Percentiles rank a stretch among this genome's conserved stretches.
Conservation (phyloP, 2,113 vertebrate species). For the Scalopus aquaticus region DNA sequence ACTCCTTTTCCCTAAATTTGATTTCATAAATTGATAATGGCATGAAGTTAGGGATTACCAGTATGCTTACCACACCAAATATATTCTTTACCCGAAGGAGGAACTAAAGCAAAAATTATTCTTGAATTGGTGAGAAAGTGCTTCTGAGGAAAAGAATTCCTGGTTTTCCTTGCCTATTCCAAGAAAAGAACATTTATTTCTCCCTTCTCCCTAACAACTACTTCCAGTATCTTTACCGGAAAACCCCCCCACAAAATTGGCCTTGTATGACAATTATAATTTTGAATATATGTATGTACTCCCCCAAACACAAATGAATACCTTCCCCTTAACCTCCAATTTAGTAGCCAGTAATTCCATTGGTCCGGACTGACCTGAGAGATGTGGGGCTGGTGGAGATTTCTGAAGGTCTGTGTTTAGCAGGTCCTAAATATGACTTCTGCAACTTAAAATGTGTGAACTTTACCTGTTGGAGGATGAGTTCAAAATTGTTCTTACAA, state of each 20-base stretch:
- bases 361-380: neutral
- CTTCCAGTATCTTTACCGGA: neutral
- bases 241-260: neutral
- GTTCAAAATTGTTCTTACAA: neutral
- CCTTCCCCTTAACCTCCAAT: neutral
- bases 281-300: neutral
- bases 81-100: neutral
- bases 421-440: neutral
- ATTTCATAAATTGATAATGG: too few species aligned
- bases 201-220: neutral
- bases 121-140: neutral
- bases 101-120: neutral
- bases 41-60: neutral
- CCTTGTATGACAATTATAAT: neutral
- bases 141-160: neutral
- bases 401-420: neutral
- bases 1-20: too few species aligned
- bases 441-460: neutral
- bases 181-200: neutral
- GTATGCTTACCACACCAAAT: neutral
- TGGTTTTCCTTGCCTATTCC: neutral
- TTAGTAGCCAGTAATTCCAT: neutral
- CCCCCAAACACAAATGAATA: neutral
- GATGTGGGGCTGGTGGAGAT: neutral
- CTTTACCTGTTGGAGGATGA: neutral